Percentiles rank a stretch among this genome's conserved stretches.
These are phyloP conservation scores for Protonemura montana DNA, from an alignment of 2,888 invertebrate species.

Conservation along the genomic window DNA sequence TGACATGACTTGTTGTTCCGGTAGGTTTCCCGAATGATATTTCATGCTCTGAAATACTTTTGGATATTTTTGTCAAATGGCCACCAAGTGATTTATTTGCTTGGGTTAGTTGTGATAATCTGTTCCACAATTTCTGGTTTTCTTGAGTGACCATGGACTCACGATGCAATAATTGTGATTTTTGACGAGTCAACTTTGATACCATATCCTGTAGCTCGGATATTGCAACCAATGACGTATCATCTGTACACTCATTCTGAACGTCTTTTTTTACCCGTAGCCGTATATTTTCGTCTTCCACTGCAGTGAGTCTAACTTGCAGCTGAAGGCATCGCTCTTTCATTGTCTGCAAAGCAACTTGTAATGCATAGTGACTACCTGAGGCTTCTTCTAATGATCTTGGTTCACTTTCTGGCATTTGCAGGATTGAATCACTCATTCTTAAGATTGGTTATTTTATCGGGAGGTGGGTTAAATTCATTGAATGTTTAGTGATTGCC, in stretches of 20 bases:
- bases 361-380: conserved; percentile 53
- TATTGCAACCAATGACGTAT: background rate
- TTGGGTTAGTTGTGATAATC: conserved; percentile 70
- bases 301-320: conserved; percentile 71
- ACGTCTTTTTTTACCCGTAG: conserved; percentile 58
- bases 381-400: conserved; percentile 48
- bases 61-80: conserved; percentile 63
- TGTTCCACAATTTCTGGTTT: conserved; percentile 81
- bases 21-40: conserved; percentile 49
- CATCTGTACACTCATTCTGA: background rate
- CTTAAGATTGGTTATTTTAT: no score
- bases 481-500: no score
- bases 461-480: no score
- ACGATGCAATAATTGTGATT: conserved; percentile 77
- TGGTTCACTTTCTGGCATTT: conserved; percentile 30
- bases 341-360: conserved; percentile 79
- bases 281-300: conserved; percentile 80
- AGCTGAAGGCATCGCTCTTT: conserved; percentile 80
- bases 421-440: no score
- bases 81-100: conserved; percentile 65
- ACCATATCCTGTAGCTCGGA: conserved; percentile 62
- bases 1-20: conserved; percentile 50
- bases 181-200: conserved; percentile 75
- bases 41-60: conserved; percentile 61
- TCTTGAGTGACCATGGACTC: conserved; percentile 83